A percentile compares a stretch with the other conserved stretches of the same genome.
phyloP scores from a whole-genome alignment of 1,140 invertebrate genomes.

The Trachymyrmex septentrionalis region DNA sequence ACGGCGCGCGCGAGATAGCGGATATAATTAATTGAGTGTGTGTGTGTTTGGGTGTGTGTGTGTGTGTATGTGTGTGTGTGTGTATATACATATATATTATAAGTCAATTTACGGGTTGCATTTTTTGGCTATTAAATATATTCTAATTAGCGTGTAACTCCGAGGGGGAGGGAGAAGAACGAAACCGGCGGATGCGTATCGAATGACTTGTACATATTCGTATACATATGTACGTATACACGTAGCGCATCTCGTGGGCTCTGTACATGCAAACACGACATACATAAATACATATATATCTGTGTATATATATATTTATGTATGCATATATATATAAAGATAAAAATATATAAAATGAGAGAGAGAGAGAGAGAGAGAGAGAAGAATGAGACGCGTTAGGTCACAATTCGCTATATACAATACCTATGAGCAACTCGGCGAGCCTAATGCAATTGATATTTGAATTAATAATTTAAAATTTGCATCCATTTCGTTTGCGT shows the following conservation, averaged over 20 bases:
- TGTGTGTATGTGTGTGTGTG: conserved; percentile 60
- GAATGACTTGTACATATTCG: conserved; percentile 68
- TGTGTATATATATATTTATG: background rate
- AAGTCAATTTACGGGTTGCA: conserved; percentile 74
- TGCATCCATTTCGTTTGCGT: background rate
- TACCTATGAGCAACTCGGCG: conserved; percentile 47
- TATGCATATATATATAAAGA: conserved; percentile 26
- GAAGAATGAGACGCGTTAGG: conserved; percentile 23
- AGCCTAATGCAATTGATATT: conserved; percentile 37
- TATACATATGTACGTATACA: conserved; percentile 62
- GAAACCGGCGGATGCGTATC: conserved; percentile 55
- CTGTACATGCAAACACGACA: conserved; percentile 58
- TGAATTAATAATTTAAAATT: background rate
- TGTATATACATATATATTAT: conserved; percentile 47
- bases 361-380: conserved; percentile 4
- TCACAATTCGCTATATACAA: conserved; percentile 29
- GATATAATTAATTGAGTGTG: conserved; percentile 72
- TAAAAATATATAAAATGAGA: conserved; percentile 26
- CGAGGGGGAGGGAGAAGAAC: background rate
- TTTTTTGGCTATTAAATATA: conserved; percentile 74
- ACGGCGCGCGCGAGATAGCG: conserved; percentile 64
- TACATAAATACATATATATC: conserved; percentile 41
- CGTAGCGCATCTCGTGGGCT: conserved; percentile 33
- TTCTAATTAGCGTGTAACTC: conserved; percentile 66
- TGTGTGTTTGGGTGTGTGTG: conserved; percentile 63